Base-by-base conservation (phyloP, 1,140 invertebrate genomes). In the Caenorhabditis remanei region DNA sequence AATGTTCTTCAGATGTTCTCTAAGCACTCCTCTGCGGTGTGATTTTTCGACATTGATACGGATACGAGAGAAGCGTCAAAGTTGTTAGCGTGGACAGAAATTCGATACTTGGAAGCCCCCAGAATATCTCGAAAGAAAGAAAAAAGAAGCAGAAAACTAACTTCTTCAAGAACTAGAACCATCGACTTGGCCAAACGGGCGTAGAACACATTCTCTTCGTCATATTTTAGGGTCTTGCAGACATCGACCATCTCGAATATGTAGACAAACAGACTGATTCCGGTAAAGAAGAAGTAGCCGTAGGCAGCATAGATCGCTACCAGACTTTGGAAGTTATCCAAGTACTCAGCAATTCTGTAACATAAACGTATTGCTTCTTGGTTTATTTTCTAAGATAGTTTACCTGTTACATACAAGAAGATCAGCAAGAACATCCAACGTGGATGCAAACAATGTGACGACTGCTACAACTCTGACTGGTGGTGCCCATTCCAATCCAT, bases 241-340 rank as follows among this genome's bases (percentile, higher is more conserved):
- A 92, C 91, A 84, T 92, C 91, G 40, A 90, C 87, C 90, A 92
- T 92, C 83, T 92, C 91, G 46, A 92, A 91, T 24, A 93, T 84
- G 84, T 92, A 92, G 14, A 93, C 92, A 19, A 92, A 85, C 24
- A 92, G 83, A 56, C 88, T 90, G 53, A 92, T 89, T 41, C 90
- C 92, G 4, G 91, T 92, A 82, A 92, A 92, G 86, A 92, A 92
- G 55, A 92, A 92, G 79, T 92, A 92, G 14, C 91, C 91, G 83
- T 91, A 90, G 9, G 91, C 91, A 53, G 92, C 93, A 63, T 89
- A 88, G 6, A 85, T 82, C 13, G 91, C 91, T 2, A 65, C 87
- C 41, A 93, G 87, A 61, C 89, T 89, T 63, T 92, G 91, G 63
- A 92, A 92, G 67, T 92, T 93, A 7, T 87, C 83, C 7, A 92